phyloP scores from a whole-genome alignment of 2,888 invertebrate species.

The Abrostola triplasia region DNA sequence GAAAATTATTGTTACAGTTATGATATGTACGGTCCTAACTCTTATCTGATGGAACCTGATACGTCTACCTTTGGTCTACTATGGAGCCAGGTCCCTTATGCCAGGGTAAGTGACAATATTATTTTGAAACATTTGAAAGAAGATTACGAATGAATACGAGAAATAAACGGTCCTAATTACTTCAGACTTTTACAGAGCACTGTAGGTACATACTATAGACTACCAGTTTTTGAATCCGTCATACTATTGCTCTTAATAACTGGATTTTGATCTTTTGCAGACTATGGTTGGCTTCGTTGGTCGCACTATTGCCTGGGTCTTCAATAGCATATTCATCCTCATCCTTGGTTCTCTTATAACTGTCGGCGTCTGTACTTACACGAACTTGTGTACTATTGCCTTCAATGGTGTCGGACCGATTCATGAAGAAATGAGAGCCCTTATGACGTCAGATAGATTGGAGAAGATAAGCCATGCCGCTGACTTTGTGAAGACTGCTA shows the following conservation, averaged over 20 bases:
- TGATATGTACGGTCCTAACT: constrained; percentile 72
- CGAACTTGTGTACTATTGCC: constrained; percentile 89
- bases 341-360: constrained; percentile 83
- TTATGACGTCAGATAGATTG: constrained; percentile 88
- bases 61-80: constrained; percentile 74
- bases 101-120: constrained; percentile 79
- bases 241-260: not conserved
- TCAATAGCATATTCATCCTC: constrained; percentile 82
- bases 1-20: constrained; percentile 68
- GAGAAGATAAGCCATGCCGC: constrained; percentile 89
- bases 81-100: constrained; percentile 83
- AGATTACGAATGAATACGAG: not conserved
- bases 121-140: too few relatives aligned
- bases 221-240: too few relatives aligned
- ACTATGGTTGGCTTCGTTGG: constrained; percentile 76
- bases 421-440: constrained; percentile 86
- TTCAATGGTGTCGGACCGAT: constrained; percentile 90
- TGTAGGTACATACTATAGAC: too few relatives aligned
- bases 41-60: constrained; percentile 77
- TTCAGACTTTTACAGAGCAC: not conserved
- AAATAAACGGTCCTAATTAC: too few relatives aligned
- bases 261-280: constrained; percentile 64
- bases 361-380: constrained; percentile 88
- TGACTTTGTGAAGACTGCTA: constrained; percentile 89
- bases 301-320: constrained; percentile 74